Evolutionary conservation across 2,113 vertebrate species (phyloP), one percentile per base, ranked within the genome.

Genomic region (Hydropotes inermis): DNA sequence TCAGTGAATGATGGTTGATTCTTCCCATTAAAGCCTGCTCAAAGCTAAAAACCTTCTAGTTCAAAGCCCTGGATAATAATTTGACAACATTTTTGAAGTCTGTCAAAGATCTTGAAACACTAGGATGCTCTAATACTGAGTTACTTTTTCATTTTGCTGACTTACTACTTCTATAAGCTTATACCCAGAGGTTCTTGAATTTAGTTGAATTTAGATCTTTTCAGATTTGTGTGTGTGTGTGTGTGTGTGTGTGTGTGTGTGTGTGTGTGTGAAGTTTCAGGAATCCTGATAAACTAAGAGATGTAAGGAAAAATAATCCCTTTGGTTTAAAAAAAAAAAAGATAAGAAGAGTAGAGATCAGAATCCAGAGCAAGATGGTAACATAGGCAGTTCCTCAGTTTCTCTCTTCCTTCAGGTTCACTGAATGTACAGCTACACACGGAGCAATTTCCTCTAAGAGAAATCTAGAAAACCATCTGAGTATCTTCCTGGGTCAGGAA

Each of bases 1-100:
- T 96, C 79, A 85, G 83, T 98, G 93, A 96, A 97, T 97, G 78
- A 97, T 92, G 52, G 95, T 91, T 97, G 93, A 93, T 93, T 97
- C 78, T 82, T 96, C 23, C 94, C 43, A 82, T 96, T 97, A 98
- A 97, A 92, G 47, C 45, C 45, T 96, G 74, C 87, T 93, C 67
- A 95, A 93, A 92, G n/a, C 47, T 97, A 96, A 88, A 95, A 96
- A 57, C 54, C 47, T 95, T 95, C 50, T 33, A 95, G 79, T 97
- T 96, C 87, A 98, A 97, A 81, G 82, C 16, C 39, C 74, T 55
- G 50, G 76, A 87, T 97, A 96, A 91, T 95, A 96, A 98, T 96
- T 96, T 96, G 82, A 96, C 81, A 98, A 96, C 7, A 76, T 81
- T 97, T 93, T 95, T 93, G n/a, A 97, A 94, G 74, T 91, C 43